A percentile compares a stretch with the other conserved stretches of the same genome.
Evolutionary conservation across 2,888 invertebrate species (phyloP).

Genomic region (Strigamia crassipes): DNA sequence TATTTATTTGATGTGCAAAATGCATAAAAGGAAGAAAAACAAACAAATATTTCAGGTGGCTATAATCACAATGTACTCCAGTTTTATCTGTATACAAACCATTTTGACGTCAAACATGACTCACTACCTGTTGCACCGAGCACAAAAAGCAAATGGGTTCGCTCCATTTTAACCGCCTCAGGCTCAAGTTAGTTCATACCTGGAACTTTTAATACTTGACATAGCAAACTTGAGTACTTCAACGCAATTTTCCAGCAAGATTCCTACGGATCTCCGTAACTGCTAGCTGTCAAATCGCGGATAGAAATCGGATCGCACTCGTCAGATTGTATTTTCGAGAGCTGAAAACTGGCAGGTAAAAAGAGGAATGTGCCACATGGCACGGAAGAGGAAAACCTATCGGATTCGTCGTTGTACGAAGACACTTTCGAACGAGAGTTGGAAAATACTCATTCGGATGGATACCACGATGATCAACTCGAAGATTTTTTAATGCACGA

Average conservation of each 20-base stretch:
- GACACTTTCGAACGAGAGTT: neutral
- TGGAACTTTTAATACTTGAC: neutral
- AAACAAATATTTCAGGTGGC: too few relatives aligned
- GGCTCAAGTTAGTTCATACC: neutral
- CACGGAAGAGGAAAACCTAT: neutral
- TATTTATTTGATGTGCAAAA: neutral
- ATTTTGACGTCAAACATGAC: neutral
- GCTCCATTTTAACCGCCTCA: neutral
- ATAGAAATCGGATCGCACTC: neutral
- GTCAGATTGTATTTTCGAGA: conserved; percentile 45
- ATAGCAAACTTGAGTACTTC: too few relatives aligned
- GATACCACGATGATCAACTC: conserved; percentile 13
- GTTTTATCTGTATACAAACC: neutral
- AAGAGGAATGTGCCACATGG: neutral
- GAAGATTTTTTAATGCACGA: neutral
- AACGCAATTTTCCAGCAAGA: too few relatives aligned
- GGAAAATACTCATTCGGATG: neutral
- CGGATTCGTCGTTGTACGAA: neutral
- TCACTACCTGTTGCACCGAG: neutral
- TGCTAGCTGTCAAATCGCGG: neutral
- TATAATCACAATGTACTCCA: too few relatives aligned
- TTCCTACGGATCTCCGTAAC: too few relatives aligned
- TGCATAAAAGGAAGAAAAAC: neutral
- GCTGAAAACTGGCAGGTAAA: neutral
- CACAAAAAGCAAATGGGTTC: neutral